Evolutionary conservation across 2,888 invertebrate species (phyloP).

Genomic region (Pinctada fucata): DNA sequence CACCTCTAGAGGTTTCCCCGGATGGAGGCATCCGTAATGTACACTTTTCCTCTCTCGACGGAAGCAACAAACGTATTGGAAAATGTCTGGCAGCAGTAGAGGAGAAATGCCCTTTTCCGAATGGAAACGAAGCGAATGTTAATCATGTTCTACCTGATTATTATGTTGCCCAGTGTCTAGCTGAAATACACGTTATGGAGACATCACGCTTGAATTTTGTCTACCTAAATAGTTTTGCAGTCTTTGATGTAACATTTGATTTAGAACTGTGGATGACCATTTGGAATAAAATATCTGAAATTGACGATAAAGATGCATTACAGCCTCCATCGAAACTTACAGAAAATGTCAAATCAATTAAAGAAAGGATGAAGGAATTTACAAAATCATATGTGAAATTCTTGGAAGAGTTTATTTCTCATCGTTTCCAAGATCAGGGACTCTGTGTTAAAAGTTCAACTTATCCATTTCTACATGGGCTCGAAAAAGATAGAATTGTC

Average conservation of each 20-base stretch:
- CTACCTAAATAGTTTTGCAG: not conserved
- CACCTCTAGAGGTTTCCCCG: conserved; percentile 17
- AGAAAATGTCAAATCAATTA: no score
- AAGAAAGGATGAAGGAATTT: no score
- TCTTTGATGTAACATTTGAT: conserved; percentile 2
- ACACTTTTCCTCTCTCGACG: not conserved
- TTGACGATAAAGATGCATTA: no score
- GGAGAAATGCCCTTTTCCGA: conserved; percentile 25
- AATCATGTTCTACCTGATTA: conserved; percentile 20
- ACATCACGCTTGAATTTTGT: not conserved
- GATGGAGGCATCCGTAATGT: conserved; percentile 21
- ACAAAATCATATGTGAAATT: no score
- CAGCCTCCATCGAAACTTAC: no score
- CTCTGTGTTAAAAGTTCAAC: no score
- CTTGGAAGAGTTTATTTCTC: no score
- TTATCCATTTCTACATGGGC: no score
- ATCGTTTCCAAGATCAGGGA: no score
- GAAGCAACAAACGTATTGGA: no score
- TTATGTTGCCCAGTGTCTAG: conserved; percentile 24
- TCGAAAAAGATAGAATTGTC: no score
- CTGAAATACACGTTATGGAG: conserved; percentile 6
- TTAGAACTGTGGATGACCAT: not conserved
- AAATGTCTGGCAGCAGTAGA: conserved; percentile 9
- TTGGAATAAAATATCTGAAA: no score
- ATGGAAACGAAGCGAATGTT: not conserved